Percentiles rank a stretch among this genome's conserved stretches.
These are phyloP conservation scores for Zaprionus obscuricornis DNA, from an alignment of 2,888 invertebrate species.

Conservation along the genomic window DNA sequence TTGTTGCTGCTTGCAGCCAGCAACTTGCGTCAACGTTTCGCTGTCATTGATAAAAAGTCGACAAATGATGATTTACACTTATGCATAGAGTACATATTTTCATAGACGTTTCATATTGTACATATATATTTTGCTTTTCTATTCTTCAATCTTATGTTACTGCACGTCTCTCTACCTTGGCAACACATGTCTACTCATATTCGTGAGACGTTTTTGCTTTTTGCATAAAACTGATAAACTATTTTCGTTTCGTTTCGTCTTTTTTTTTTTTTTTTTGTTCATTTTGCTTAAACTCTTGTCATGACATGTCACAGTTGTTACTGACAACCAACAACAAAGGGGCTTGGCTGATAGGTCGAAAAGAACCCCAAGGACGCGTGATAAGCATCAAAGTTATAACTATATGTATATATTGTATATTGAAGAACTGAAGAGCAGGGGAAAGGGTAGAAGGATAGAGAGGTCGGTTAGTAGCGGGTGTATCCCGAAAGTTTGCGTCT, in stretches of 20 bases:
- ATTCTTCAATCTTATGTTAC: not conserved
- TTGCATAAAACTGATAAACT: constrained; percentile 67
- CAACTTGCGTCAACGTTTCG: constrained; percentile 59
- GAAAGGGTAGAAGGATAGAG: not conserved
- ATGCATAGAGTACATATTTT: too few relatives aligned
- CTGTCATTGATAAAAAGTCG: constrained; percentile 16
- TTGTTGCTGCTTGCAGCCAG: constrained; percentile 16
- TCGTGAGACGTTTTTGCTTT: constrained; percentile 32
- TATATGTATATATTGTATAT: too few relatives aligned
- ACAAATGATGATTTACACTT: too few relatives aligned
- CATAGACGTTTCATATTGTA: too few relatives aligned
- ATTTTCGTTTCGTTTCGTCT: constrained; percentile 33
- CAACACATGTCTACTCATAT: constrained; percentile 53
- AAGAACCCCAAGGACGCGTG: constrained; percentile 33
- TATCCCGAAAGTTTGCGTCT: constrained; percentile 1
- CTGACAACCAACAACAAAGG: constrained; percentile 71
- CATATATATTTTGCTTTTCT: too few relatives aligned
- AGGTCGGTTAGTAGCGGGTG: not conserved
- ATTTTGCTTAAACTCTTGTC: constrained; percentile 20
- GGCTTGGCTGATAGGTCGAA: constrained; percentile 45
- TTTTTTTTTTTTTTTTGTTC: not conserved
- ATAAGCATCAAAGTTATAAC: constrained; percentile 42
- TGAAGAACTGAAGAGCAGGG: too few relatives aligned
- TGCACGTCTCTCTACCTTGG: constrained; percentile 17
- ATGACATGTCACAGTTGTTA: constrained; percentile 56